Conservation (phyloP, 2,113 vertebrate species). For the Hypomesus transpacificus region DNA sequence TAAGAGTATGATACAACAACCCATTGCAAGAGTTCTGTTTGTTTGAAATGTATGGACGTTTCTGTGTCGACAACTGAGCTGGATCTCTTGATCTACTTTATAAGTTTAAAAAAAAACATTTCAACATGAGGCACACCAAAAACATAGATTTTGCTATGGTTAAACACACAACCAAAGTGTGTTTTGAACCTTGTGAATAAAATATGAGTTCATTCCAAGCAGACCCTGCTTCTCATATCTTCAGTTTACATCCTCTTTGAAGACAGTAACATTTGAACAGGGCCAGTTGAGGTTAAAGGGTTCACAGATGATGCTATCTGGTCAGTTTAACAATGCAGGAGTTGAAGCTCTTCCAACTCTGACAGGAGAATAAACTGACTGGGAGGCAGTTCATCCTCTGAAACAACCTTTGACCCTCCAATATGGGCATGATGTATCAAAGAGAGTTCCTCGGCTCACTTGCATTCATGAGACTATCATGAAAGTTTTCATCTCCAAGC, state of each 20-base stretch:
- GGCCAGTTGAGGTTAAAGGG: constrained; percentile 24
- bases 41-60: no score
- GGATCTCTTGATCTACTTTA: no score
- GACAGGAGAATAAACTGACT: constrained; percentile 29
- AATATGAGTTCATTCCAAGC: constrained; percentile 36
- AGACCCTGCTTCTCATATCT: constrained; percentile 12
- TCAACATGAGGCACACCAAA: no score
- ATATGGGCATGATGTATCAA: neutral
- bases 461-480: neutral
- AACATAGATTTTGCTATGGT: constrained; percentile 26
- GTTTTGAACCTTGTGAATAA: constrained; percentile 47
- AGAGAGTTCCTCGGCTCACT: neutral
- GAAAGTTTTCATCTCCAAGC: no score
- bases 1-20: no score
- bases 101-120: no score
- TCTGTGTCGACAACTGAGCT: no score
- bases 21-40: no score
- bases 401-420: neutral
- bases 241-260: constrained; percentile 42
- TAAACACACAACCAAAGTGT: constrained; percentile 40
- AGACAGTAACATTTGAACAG: constrained; percentile 36
- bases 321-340: constrained; percentile 24
- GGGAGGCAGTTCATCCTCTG: neutral
- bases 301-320: constrained; percentile 31
- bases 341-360: constrained; percentile 28